Evolutionary conservation across 2,888 invertebrate species (phyloP).

Genomic region (Lepeophtheirus nordmannii): DNA sequence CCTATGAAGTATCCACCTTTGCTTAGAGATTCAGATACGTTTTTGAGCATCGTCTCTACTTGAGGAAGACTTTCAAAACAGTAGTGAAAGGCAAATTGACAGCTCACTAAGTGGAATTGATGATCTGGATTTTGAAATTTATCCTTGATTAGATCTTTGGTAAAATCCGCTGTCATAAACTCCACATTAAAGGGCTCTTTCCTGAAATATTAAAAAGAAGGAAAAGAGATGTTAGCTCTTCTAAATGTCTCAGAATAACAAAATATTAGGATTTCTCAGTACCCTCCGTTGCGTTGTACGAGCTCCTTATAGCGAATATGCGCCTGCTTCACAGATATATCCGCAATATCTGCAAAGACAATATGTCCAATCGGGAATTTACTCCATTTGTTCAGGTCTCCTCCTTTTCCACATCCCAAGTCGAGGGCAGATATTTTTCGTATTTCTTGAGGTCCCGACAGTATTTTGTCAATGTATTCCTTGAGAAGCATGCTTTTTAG

Average conservation of each 20-base stretch:
- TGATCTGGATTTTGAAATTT: constrained; percentile 38
- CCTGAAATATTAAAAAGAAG: constrained; percentile 33
- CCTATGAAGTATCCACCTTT: constrained; percentile 91
- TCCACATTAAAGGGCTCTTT: constrained; percentile 30
- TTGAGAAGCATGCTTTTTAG: constrained; percentile 87
- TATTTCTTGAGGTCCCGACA: not conserved
- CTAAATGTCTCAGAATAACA: too few relatives aligned
- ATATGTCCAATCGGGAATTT: constrained; percentile 51
- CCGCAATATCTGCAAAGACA: constrained; percentile 84
- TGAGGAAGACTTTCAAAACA: constrained; percentile 75
- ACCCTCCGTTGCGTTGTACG: not conserved
- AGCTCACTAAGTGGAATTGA: constrained; percentile 74
- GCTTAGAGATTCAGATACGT: constrained; percentile 72
- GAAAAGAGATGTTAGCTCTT: constrained; percentile 17
- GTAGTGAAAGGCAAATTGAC: constrained; percentile 97
- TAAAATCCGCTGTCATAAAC: constrained; percentile 23
- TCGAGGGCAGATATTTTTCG: constrained; percentile 52
- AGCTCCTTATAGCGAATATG: constrained; percentile 57
- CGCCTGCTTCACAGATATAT: constrained; percentile 78
- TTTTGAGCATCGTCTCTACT: constrained; percentile 78
- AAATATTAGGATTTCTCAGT: too few relatives aligned
- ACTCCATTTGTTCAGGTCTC: constrained; percentile 91
- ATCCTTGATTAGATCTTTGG: constrained; percentile 23
- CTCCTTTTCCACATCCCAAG: constrained; percentile 96
- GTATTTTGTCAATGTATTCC: constrained; percentile 36